Percentiles rank a stretch among this genome's conserved stretches.
These are phyloP conservation scores for Tolypeutes matacus DNA, from an alignment of 2,797 vertebrate genomes.

Conservation along the genomic window DNA sequence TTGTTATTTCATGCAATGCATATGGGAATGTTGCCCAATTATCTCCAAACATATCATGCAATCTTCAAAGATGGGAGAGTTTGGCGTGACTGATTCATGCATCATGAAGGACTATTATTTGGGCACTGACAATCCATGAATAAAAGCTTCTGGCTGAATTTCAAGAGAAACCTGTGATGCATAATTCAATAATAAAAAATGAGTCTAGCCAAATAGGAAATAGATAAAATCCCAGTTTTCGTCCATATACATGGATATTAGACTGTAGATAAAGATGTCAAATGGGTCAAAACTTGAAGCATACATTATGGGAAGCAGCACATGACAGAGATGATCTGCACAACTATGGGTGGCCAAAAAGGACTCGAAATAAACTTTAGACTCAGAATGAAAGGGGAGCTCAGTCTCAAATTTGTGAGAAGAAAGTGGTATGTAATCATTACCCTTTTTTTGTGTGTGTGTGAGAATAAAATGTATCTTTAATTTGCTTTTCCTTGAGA, in stretches of 20 bases:
- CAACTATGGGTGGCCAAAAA: background rate
- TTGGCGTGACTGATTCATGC: constrained; percentile 70
- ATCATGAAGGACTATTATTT: constrained; percentile 73
- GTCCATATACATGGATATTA: constrained; percentile 68
- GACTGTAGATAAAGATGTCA: constrained; percentile 58
- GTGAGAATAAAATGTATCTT: background rate
- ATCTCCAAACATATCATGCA: constrained; percentile 68
- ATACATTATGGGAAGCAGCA: background rate
- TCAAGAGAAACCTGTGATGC: constrained; percentile 70
- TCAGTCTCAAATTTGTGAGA: background rate
- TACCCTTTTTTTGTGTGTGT: background rate
- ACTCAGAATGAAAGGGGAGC: background rate
- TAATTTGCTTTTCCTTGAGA: constrained; percentile 33
- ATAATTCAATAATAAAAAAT: constrained; percentile 66
- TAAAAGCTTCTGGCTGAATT: constrained; percentile 77
- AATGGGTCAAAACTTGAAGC: constrained; percentile 36
- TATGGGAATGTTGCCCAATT: constrained; percentile 58
- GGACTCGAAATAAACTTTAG: constrained; percentile 43
- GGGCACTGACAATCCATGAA: constrained; percentile 64
- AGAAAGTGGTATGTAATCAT: background rate
- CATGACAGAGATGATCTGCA: background rate
- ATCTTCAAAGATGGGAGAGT: constrained; percentile 67
- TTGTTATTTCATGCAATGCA: constrained; percentile 72
- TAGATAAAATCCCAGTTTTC: constrained; percentile 65
- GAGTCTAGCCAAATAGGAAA: constrained; percentile 71